Percentiles rank a stretch among this genome's conserved stretches.
These are phyloP conservation scores for Erinaceus europaeus DNA, from an alignment of 2,113 vertebrate species.

Conservation along the genomic window DNA sequence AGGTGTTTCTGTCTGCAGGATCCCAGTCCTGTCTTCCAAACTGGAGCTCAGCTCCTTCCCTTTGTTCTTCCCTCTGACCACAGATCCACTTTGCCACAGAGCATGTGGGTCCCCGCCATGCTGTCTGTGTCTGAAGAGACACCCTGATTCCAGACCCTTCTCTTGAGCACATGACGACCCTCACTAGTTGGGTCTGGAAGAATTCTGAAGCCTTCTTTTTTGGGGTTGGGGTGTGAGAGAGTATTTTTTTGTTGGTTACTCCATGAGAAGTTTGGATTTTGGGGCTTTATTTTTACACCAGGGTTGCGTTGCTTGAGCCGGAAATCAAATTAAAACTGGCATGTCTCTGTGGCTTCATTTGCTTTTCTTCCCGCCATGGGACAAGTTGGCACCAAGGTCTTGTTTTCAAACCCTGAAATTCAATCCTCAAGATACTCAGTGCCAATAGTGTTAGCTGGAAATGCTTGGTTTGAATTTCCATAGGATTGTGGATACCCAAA, in stretches of 20 bases:
- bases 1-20: conserved; percentile 31
- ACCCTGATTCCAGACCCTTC: background rate
- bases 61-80: conserved; percentile 32
- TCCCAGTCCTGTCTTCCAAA: conserved; percentile 33
- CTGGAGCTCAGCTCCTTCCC: background rate
- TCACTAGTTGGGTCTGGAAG: conserved; percentile 48
- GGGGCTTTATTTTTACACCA: conserved; percentile 72
- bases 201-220: conserved; percentile 47
- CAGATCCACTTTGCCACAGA: background rate
- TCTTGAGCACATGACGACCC: conserved; percentile 40
- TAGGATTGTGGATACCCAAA: conserved; percentile 48
- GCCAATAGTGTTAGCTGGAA: conserved; percentile 62
- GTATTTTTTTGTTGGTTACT: conserved; percentile 55
- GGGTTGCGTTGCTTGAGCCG: conserved; percentile 54
- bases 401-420: conserved; percentile 73
- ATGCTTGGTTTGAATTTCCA: conserved; percentile 67
- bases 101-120: background rate
- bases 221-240: background rate
- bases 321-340: conserved; percentile 76
- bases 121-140: background rate
- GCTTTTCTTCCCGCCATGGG: conserved; percentile 70
- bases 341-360: conserved; percentile 70
- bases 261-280: conserved; percentile 55
- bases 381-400: conserved; percentile 66
- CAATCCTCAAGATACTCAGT: conserved; percentile 49